Conservation (phyloP, 64 coral and sea anemone species). For the Pocillopora verrucosa region DNA sequence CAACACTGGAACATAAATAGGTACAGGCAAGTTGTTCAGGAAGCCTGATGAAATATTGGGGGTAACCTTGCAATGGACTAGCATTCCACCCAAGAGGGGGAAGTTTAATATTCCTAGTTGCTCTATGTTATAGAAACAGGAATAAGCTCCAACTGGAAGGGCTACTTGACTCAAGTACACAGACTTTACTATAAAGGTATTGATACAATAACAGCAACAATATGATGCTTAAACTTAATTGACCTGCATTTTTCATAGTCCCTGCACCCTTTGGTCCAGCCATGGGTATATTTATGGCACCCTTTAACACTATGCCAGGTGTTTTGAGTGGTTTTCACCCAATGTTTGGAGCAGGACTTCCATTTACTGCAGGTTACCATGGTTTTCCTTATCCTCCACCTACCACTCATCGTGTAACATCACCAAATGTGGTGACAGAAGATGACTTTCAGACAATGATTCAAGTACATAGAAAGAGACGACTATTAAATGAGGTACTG, state of each 20-base stretch:
- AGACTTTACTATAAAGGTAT: too few relatives aligned
- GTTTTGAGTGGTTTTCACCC: slow-evolving; percentile 14
- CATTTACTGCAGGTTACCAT: slow-evolving; percentile 69
- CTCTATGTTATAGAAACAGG: too few relatives aligned
- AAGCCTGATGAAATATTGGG: too few relatives aligned
- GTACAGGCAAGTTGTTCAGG: too few relatives aligned
- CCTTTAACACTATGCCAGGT: slow-evolving; percentile 13
- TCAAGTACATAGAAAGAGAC: slow-evolving; percentile 76
- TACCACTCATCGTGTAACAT: slow-evolving; percentile 25
- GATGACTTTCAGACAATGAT: slow-evolving; percentile 90
- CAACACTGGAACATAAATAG: too few relatives aligned
- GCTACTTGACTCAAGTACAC: too few relatives aligned
- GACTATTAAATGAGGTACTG: slow-evolving; percentile 74
- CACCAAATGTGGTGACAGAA: slow-evolving; percentile 68
- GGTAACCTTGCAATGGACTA: too few relatives aligned
- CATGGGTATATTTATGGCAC: slow-evolving; percentile 26
- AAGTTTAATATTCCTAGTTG: too few relatives aligned
- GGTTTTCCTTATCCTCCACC: slow-evolving; percentile 60
- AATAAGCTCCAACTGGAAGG: too few relatives aligned
- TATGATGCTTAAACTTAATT: background rate
- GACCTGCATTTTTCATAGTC: background rate
- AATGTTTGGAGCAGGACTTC: slow-evolving; percentile 59
- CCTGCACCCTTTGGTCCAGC: slow-evolving; percentile 5
- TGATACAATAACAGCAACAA: too few relatives aligned
- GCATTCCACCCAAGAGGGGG: too few relatives aligned